These are phyloP conservation scores for Amphiura filiformis DNA, from an alignment of 35 echinoderm and acorn worm genomes.

Conservation along the genomic window DNA sequence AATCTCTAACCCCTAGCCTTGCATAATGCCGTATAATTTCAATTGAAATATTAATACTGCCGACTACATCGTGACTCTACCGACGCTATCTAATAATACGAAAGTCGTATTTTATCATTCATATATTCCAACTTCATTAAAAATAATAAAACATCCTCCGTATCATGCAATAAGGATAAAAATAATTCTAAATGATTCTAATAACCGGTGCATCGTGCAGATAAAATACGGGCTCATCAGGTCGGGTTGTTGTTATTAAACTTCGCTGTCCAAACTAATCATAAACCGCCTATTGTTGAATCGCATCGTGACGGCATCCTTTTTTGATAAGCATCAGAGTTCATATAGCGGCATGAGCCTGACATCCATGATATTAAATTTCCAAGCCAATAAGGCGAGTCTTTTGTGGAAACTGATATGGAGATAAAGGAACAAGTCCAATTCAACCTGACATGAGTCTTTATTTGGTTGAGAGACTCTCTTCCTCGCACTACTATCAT, in stretches of 20 bases:
- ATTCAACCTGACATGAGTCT: neutral
- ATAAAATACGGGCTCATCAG: neutral
- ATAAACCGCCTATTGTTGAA: neutral
- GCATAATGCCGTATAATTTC: no score
- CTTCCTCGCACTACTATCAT: neutral
- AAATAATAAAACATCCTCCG: neutral
- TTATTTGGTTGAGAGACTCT: neutral
- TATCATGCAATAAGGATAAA: no score
- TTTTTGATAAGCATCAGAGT: conserved; percentile 2
- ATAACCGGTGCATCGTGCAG: no score
- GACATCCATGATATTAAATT: neutral
- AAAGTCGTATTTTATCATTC: neutral
- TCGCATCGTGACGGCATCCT: neutral
- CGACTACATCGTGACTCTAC: no score
- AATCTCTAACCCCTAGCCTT: no score
- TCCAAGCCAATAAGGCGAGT: neutral
- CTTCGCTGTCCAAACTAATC: conserved; percentile 10
- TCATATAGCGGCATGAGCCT: neutral
- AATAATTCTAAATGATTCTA: no score
- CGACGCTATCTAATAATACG: no score
- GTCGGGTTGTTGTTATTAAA: neutral
- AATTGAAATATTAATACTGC: no score
- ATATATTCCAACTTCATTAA: conserved; percentile 11
- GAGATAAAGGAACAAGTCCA: neutral
- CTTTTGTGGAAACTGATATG: conserved; percentile 7